A percentile compares a stretch with the other conserved stretches of the same genome.
Conservation (phyloP, 2,797 vertebrate species). For the Darevskia mixta region DNA sequence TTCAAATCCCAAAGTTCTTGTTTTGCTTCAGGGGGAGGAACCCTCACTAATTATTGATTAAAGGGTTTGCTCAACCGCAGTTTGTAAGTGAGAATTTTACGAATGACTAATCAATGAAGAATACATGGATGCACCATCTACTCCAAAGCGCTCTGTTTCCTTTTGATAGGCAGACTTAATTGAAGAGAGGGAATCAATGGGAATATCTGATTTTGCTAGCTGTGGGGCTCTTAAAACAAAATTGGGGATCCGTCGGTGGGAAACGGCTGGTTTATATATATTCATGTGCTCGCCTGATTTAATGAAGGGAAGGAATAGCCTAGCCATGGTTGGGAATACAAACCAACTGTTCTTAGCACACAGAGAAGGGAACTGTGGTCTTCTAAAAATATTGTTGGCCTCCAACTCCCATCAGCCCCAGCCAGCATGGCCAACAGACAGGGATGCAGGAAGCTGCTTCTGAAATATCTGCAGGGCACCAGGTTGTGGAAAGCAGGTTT, state of each 20-base stretch:
- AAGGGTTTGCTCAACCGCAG: background rate
- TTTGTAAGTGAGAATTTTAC: slow-evolving; percentile 22
- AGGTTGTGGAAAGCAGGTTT: no score
- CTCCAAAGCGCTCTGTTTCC: background rate
- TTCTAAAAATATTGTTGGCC: no score
- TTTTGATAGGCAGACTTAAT: slow-evolving; percentile 18
- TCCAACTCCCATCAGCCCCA: no score
- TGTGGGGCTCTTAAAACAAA: background rate
- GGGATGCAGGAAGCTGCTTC: no score
- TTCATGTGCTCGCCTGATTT: background rate
- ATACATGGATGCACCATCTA: background rate
- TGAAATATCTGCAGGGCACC: no score
- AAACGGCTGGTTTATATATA: background rate
- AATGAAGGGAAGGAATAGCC: background rate
- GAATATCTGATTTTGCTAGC: background rate
- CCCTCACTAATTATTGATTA: slow-evolving; percentile 38
- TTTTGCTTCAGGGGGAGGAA: slow-evolving; percentile 4
- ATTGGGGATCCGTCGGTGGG: no score
- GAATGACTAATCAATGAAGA: slow-evolving; percentile 29
- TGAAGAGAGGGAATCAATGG: background rate
- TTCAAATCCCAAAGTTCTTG: background rate
- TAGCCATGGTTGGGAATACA: background rate
- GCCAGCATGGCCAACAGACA: no score
- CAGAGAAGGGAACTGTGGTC: no score
- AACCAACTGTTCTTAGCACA: background rate